A percentile compares a stretch with the other conserved stretches of the same genome.
Evolutionary conservation across 2,888 invertebrate species (phyloP).

Genomic region (Drosophila putrida): DNA sequence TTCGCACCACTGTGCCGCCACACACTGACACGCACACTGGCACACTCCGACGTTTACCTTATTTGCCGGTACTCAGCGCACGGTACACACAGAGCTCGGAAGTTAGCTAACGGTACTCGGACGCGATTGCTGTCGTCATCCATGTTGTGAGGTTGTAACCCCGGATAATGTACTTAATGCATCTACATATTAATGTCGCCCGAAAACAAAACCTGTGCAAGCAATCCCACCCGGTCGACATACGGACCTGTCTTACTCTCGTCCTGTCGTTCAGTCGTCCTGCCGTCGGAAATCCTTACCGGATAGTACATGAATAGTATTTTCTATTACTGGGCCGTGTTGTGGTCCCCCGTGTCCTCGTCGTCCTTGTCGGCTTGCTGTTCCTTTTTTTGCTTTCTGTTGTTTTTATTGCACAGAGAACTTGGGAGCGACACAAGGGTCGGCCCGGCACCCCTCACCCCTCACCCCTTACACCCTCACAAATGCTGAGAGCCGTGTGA

Average conservation of each 20-base stretch:
- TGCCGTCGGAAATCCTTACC: constrained; percentile 53
- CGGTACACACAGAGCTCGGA: constrained; percentile 11
- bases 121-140: constrained; percentile 48
- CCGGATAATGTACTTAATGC: constrained; percentile 85
- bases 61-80: constrained; percentile 55
- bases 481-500: constrained; percentile 59
- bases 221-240: constrained; percentile 15
- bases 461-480: too few relatives aligned
- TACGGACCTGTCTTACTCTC: constrained; percentile 1
- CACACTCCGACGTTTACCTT: constrained; percentile 58
- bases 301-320: constrained; percentile 66
- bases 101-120: not conserved
- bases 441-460: constrained; percentile 11
- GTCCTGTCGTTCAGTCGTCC: constrained; percentile 11
- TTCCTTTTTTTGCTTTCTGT: constrained; percentile 52
- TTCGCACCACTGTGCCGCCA: constrained; percentile 39
- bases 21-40: constrained; percentile 1
- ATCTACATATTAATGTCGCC: constrained; percentile 82
- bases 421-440: constrained; percentile 47
- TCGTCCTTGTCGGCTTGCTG: constrained; percentile 46
- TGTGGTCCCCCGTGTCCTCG: constrained; percentile 59
- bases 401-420: constrained; percentile 75
- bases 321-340: constrained; percentile 73
- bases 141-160: constrained; percentile 82
- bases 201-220: constrained; percentile 74